Conservation (phyloP, 1,140 invertebrate genomes). For the Drosophila pseudoananassae region DNA sequence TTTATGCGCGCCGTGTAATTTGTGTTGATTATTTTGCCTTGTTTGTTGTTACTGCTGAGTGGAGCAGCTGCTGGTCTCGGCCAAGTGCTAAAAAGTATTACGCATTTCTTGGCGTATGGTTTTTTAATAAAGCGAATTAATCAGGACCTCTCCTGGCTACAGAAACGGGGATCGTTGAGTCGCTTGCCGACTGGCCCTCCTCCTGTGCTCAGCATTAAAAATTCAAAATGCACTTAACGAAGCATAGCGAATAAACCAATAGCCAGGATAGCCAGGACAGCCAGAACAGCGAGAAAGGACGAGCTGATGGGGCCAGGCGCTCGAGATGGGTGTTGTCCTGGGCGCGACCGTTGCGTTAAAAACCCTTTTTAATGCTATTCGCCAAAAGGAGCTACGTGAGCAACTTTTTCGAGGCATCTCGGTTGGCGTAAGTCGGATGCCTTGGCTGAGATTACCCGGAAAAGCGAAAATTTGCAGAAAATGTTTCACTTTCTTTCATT, state of each 20-base stretch:
- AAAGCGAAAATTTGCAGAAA: neutral
- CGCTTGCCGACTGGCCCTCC: conserved; percentile 17
- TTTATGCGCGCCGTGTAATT: conserved; percentile 67
- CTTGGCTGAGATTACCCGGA: neutral
- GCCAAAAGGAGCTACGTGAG: conserved; percentile 21
- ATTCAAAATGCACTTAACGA: conserved; percentile 82
- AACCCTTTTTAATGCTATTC: conserved; percentile 24
- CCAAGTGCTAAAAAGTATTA: conserved; percentile 62
- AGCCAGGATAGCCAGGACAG: conserved; percentile 48
- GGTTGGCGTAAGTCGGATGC: neutral
- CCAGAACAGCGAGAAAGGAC: conserved; percentile 27
- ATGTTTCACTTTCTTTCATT: conserved; percentile 3
- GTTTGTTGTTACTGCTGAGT: conserved; percentile 42
- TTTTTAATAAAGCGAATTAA: conserved; percentile 81
- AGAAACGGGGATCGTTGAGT: conserved; percentile 7
- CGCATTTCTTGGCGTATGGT: conserved; percentile 67
- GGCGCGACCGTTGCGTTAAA: conserved; percentile 14
- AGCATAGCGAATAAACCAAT: conserved; percentile 81
- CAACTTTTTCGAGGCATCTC: neutral
- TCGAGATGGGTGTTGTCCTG: conserved; percentile 35
- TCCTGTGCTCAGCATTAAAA: conserved; percentile 69
- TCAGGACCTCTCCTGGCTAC: conserved; percentile 40
- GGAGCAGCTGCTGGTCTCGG: conserved; percentile 37
- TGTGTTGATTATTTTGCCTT: conserved; percentile 74
- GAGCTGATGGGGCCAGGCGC: conserved; percentile 9